Evolutionary conservation across 2,888 invertebrate species (phyloP), one percentile per base, ranked within the genome.

Genomic region (Platypus cylindrus): DNA sequence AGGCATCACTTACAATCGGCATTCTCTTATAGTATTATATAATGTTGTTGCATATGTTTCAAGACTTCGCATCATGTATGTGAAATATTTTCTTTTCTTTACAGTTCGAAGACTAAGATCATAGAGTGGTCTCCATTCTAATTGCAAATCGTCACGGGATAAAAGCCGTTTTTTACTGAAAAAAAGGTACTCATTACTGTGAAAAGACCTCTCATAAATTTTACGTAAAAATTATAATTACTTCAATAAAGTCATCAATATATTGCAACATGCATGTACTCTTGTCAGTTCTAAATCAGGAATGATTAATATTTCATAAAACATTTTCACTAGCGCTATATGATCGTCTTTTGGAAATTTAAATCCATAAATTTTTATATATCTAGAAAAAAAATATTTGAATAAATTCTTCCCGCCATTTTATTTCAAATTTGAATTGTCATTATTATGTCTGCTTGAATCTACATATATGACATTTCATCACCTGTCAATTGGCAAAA

Each of bases 291-390:
- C 86, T 38, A 87, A 64, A 48, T 83, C 74, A 25, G 83, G 80
- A 49, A 82, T 77, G 9, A 74, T 71, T 20, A 85, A 62, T 40
- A 89, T 62, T 53, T 90, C 80, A 59, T 78, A 82, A 37, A 80
- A 70, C 36, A 91, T 58, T 52, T 85, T 78, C 28, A 93, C 73
- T 30, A 94, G 68, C 12, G 70, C 63, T 31, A 93, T 70, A 58
- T 94, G 93, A 57, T 93, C 91, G 47, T 84, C 81, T 59, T 91
- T 93, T 2, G 81, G 78, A 62, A 94, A 90, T 57, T 85, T 86
- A 44, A 81, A 60, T 4, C 87, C 87, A 65, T 87, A 86, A 38
- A 89, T 65, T 50, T 76, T 73, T 34, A 91, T 73, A 53, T 86
- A 93, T 51, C 90, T 91, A 50, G 46, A 45, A 34, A 17, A 27